phyloP scores from a whole-genome alignment of 1,140 invertebrate species.

The Diabrotica virgifera region DNA sequence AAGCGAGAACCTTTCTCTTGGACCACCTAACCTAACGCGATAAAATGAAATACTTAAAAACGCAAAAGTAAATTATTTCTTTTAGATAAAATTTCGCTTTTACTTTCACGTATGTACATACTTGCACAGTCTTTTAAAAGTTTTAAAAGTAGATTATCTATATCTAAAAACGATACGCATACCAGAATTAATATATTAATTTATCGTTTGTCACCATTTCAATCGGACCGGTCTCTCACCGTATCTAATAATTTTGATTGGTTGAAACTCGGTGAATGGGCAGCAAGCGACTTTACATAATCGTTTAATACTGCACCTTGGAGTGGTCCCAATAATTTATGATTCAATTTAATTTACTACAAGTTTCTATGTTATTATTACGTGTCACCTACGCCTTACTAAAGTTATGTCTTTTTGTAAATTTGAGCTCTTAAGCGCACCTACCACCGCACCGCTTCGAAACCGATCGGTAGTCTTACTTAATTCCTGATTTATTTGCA shows the following conservation, averaged over 20 bases:
- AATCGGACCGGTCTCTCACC: not conserved
- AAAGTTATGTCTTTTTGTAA: not conserved
- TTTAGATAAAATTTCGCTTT: too few relatives aligned
- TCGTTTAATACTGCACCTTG: not conserved
- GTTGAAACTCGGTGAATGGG: conserved; percentile 1
- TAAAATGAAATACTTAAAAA: too few relatives aligned
- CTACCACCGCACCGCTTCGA: not conserved
- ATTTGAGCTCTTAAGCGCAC: not conserved
- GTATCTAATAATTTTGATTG: not conserved
- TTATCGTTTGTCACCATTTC: conserved; percentile 3
- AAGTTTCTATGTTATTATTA: not conserved
- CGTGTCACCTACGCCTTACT: not conserved
- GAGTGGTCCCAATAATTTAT: conserved; percentile 2
- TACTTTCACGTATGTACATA: too few relatives aligned
- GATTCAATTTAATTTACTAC: not conserved
- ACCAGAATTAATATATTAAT: not conserved
- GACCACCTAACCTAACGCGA: too few relatives aligned
- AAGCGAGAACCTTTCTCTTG: too few relatives aligned
- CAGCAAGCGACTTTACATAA: not conserved
- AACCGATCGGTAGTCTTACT: too few relatives aligned
- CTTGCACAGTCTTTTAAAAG: too few relatives aligned
- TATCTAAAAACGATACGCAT: too few relatives aligned
- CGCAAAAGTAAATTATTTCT: too few relatives aligned
- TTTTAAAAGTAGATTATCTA: too few relatives aligned
- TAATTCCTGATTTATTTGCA: too few relatives aligned